Percentiles rank a stretch among this genome's conserved stretches.
phyloP scores from a whole-genome alignment of 2,888 invertebrate species.

The Leucania comma region DNA sequence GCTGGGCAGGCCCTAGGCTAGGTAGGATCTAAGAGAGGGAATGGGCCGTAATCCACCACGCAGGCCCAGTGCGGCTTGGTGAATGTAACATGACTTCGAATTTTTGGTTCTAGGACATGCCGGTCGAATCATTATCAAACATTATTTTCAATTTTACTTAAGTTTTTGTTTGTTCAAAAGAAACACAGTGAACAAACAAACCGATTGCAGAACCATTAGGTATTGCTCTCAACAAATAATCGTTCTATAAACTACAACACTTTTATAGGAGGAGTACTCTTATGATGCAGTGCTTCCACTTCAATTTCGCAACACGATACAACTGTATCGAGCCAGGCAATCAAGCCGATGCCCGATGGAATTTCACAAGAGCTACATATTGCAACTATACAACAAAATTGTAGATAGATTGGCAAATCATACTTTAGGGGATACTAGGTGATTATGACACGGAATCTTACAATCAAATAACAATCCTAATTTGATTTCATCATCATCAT shows the following conservation, averaged over 20 bases:
- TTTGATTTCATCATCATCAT: too few relatives aligned
- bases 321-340: conserved; percentile 6
- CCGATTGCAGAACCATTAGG: neutral
- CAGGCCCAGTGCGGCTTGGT: too few relatives aligned
- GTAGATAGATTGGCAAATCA: neutral
- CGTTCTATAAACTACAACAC: neutral
- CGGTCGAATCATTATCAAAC: too few relatives aligned
- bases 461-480: neutral
- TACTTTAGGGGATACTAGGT: conserved; percentile 1
- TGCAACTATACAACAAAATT: neutral
- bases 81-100: too few relatives aligned
- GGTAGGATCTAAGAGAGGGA: too few relatives aligned
- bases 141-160: too few relatives aligned
- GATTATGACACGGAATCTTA: neutral
- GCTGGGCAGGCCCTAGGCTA: too few relatives aligned
- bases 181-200: neutral
- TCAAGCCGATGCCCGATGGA: conserved; percentile 2
- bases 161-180: neutral
- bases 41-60: too few relatives aligned
- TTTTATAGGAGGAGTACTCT: neutral
- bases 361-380: neutral
- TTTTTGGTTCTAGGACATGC: too few relatives aligned
- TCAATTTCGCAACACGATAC: conserved; percentile 2
- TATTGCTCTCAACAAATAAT: too few relatives aligned
- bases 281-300: neutral